Conservation (phyloP, 2,797 vertebrate species). For the Oreochromis mossambicus region DNA sequence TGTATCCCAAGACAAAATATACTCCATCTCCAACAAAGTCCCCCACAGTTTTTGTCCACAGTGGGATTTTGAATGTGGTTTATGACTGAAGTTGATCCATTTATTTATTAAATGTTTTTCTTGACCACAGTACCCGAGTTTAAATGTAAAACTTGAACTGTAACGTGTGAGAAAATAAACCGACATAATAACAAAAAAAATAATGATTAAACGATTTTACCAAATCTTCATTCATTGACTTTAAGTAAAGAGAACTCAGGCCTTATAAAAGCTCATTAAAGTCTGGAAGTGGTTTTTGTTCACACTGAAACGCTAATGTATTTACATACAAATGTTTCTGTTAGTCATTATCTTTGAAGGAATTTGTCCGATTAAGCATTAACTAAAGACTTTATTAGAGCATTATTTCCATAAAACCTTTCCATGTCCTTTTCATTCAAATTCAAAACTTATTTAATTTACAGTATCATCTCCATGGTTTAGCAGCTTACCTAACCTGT, state of each 20-base stretch:
- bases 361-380: not conserved
- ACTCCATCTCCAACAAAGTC: not conserved
- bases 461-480: not conserved
- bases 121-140: not conserved
- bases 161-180: not conserved
- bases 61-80: not conserved
- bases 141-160: not conserved
- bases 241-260: not conserved
- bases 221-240: not conserved
- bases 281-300: not conserved
- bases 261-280: not conserved
- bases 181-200: not conserved
- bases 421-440: not conserved
- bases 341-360: not conserved
- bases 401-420: not conserved
- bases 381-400: not conserved
- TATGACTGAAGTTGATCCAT: not conserved
- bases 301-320: not conserved
- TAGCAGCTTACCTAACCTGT: not conserved
- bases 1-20: not conserved
- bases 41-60: not conserved
- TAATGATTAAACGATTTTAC: not conserved
- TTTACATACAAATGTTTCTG: not conserved
- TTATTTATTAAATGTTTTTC: not conserved
- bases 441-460: not conserved